These are phyloP conservation scores for Ameiurus melas DNA, from an alignment of 2,113 vertebrate species.

Conservation along the genomic window DNA sequence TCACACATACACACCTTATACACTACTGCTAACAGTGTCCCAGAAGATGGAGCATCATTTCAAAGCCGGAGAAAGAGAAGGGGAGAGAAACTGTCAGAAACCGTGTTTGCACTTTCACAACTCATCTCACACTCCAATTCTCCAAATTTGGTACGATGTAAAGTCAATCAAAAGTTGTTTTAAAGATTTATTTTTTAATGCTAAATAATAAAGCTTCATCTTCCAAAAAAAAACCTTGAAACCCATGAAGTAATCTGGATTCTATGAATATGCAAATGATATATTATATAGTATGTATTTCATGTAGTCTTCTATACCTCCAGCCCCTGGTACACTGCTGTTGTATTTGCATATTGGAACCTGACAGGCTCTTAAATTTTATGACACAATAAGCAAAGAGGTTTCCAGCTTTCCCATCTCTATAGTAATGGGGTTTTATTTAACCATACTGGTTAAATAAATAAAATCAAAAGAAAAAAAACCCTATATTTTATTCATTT, in stretches of 20 bases:
- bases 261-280: background rate
- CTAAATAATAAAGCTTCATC: background rate
- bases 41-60: background rate
- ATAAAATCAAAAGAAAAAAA: background rate
- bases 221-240: background rate
- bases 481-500: background rate
- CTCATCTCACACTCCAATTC: conserved; percentile 16
- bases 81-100: background rate
- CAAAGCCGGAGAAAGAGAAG: background rate
- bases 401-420: background rate
- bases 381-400: background rate
- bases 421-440: background rate
- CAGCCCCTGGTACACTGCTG: background rate
- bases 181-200: background rate
- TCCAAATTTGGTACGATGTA: conserved; percentile 14
- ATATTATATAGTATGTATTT: conserved; percentile 5
- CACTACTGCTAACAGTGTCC: background rate
- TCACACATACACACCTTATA: background rate
- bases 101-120: background rate
- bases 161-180: background rate
- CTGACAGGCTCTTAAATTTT: background rate
- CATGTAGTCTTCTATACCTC: background rate
- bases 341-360: background rate
- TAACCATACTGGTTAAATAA: background rate
- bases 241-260: background rate